Conservation (phyloP, 1,140 invertebrate species). For the Calliphora vicina region DNA sequence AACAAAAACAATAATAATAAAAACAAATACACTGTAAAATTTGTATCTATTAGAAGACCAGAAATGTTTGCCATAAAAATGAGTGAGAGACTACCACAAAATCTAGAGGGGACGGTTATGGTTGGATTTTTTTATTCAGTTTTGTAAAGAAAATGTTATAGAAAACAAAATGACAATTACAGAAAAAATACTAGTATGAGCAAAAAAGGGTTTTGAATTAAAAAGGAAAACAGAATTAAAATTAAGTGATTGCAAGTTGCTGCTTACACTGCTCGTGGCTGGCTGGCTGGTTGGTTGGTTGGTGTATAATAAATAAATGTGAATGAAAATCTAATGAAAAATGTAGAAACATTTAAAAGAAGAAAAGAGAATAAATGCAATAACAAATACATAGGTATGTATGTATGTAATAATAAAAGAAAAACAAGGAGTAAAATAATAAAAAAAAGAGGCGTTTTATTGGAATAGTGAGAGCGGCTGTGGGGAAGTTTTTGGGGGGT, state of each 20-base stretch:
- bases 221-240: neutral
- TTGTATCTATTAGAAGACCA: constrained; percentile 11
- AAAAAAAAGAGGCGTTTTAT: too few species aligned
- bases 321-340: neutral
- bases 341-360: neutral
- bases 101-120: constrained; percentile 22
- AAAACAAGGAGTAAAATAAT: too few species aligned
- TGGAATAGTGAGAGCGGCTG: neutral
- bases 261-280: too few species aligned
- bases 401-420: too few species aligned
- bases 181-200: too few species aligned
- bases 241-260: too few species aligned
- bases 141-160: neutral
- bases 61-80: neutral
- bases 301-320: neutral
- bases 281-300: too few species aligned
- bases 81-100: neutral
- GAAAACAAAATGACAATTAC: neutral
- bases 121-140: neutral
- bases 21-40: neutral
- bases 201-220: neutral
- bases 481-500: neutral
- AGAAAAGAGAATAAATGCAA: too few species aligned
- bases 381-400: too few species aligned
- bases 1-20: too few species aligned